Evolutionary conservation across 2,113 vertebrate species (phyloP).

Genomic region (Ifrita kowaldi): DNA sequence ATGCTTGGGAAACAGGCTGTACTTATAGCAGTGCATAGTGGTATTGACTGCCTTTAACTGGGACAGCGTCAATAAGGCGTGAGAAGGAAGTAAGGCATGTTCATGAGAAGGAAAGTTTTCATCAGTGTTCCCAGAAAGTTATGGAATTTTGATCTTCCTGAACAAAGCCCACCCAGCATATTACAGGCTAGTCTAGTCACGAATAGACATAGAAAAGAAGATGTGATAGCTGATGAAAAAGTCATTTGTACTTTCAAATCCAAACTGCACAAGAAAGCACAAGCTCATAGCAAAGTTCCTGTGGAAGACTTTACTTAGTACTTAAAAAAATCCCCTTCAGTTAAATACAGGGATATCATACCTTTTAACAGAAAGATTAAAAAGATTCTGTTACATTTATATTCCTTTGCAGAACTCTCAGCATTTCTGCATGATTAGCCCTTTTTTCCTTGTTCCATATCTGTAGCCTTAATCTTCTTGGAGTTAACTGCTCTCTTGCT

Average conservation of each 20-base stretch:
- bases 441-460: constrained; percentile 17
- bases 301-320: background rate
- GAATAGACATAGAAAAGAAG: background rate
- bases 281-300: background rate
- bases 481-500: constrained; percentile 39
- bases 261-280: background rate
- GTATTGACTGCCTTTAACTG: background rate
- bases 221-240: background rate
- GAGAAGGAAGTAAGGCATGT: background rate
- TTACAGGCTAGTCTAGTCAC: background rate
- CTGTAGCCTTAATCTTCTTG: constrained; percentile 52
- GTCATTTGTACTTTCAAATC: background rate
- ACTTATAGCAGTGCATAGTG: background rate
- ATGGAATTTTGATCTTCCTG: background rate
- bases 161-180: background rate
- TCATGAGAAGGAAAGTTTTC: background rate
- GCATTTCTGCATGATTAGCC: constrained; percentile 12
- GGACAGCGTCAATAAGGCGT: background rate
- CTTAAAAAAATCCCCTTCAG: background rate
- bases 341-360: background rate
- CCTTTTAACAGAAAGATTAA: constrained; percentile 14
- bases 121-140: background rate
- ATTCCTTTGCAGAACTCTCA: background rate
- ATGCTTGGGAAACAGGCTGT: background rate
- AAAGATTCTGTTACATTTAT: constrained; percentile 6